Evolutionary conservation across 2,888 invertebrate genomes (phyloP).

Genomic region (Malacosoma neustria): DNA sequence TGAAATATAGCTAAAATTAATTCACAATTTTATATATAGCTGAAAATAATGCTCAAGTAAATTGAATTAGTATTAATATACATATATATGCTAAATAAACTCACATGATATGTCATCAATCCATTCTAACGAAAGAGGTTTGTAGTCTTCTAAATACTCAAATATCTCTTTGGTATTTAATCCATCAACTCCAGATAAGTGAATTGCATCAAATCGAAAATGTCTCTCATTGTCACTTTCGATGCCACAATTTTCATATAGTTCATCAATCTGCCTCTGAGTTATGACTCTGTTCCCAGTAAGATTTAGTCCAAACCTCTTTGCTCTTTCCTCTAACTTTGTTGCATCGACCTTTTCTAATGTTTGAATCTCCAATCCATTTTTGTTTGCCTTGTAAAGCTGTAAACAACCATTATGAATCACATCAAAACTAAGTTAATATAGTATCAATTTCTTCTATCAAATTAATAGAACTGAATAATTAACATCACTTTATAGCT

Average conservation of each 20-base stretch:
- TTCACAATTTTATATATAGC: too few species aligned
- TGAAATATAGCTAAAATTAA: too few species aligned
- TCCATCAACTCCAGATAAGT: slow-evolving; percentile 83
- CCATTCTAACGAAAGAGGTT: slow-evolving; percentile 87
- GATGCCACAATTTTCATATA: slow-evolving; percentile 57
- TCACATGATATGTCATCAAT: slow-evolving; percentile 85
- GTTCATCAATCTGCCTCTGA: slow-evolving; percentile 61
- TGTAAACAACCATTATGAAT: slow-evolving; percentile 24
- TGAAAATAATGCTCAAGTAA: background rate
- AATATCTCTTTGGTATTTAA: slow-evolving; percentile 87
- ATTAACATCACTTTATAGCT: background rate
- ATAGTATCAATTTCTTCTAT: background rate
- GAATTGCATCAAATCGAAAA: slow-evolving; percentile 82
- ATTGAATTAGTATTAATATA: background rate
- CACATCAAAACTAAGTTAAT: slow-evolving; percentile 1
- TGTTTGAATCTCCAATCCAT: slow-evolving; percentile 40
- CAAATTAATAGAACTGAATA: background rate
- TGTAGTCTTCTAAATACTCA: slow-evolving; percentile 84
- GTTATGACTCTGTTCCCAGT: slow-evolving; percentile 56
- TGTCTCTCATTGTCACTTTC: slow-evolving; percentile 76
- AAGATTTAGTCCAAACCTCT: slow-evolving; percentile 58
- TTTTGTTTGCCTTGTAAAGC: slow-evolving; percentile 47
- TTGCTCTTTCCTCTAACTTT: slow-evolving; percentile 59
- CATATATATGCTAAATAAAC: slow-evolving; percentile 21
- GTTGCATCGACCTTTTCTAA: slow-evolving; percentile 56